phyloP scores from a whole-genome alignment of 2,797 vertebrate species.

The Myotis pilosus region DNA sequence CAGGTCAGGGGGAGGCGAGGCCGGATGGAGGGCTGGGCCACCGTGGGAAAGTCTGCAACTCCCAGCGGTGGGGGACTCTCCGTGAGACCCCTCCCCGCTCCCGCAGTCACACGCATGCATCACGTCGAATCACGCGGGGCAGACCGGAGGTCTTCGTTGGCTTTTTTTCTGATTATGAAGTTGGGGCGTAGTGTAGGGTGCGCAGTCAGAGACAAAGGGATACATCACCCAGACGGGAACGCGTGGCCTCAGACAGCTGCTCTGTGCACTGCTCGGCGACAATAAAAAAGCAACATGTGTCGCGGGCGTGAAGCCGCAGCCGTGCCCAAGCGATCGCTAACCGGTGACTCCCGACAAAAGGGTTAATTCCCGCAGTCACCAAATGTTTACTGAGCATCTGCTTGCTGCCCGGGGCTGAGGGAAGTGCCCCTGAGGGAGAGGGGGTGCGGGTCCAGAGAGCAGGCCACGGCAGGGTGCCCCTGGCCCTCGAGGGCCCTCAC shows the following conservation, averaged over 20 bases:
- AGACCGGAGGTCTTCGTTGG: not conserved
- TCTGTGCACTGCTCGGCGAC: not conserved
- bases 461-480: not conserved
- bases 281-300: not conserved
- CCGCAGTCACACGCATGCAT: not conserved
- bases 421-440: not conserved
- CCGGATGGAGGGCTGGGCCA: no score
- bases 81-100: not conserved
- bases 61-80: not conserved
- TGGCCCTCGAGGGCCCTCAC: not conserved
- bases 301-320: not conserved
- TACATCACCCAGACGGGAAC: slow-evolving; percentile 25
- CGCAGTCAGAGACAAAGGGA: slow-evolving; percentile 9
- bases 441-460: not conserved
- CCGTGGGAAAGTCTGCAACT: not conserved
- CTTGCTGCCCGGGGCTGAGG: not conserved
- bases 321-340: not conserved
- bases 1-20: not conserved
- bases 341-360: not conserved
- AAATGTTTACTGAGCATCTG: not conserved
- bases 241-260: not conserved
- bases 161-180: not conserved
- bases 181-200: not conserved
- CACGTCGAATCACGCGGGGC: not conserved
- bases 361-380: not conserved